phyloP scores from a whole-genome alignment of 53 echinoderm and acorn worm species.

The Paracentrotus lividus region DNA sequence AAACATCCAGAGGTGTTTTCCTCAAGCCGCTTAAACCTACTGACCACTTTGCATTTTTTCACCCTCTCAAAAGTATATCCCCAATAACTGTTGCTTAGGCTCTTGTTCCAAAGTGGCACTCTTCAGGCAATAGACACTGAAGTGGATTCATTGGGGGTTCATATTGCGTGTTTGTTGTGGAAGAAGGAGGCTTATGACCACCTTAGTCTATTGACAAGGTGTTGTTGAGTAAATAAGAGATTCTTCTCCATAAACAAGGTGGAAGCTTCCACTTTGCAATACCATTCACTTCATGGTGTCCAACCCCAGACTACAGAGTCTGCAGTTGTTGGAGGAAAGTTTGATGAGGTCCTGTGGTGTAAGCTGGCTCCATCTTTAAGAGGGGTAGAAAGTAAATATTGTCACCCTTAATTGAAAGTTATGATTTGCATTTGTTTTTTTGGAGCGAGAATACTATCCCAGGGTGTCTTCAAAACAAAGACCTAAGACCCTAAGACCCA shows the following conservation, averaged over 20 bases:
- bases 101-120: not conserved
- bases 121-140: conserved; percentile 5
- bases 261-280: conserved; percentile 19
- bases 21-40: conserved; percentile 19
- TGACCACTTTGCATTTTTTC: conserved; percentile 35
- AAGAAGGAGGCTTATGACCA: conserved; percentile 36
- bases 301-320: not conserved
- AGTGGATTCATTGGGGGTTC: conserved; percentile 9
- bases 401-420: not conserved
- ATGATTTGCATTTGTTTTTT: not conserved
- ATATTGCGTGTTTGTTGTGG: conserved; percentile 18
- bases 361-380: not conserved
- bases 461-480: no score
- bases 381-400: not conserved
- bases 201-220: not conserved
- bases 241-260: conserved; percentile 39
- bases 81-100: conserved; percentile 7
- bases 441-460: not conserved
- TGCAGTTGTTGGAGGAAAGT: not conserved
- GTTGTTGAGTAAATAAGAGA: conserved; percentile 14
- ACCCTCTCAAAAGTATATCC: conserved; percentile 4
- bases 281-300: not conserved
- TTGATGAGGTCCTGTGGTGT: not conserved
- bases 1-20: conserved; percentile 52
- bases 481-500: no score